Conservation (phyloP, 2,888 invertebrate genomes). For the Mechanitis messenoides region DNA sequence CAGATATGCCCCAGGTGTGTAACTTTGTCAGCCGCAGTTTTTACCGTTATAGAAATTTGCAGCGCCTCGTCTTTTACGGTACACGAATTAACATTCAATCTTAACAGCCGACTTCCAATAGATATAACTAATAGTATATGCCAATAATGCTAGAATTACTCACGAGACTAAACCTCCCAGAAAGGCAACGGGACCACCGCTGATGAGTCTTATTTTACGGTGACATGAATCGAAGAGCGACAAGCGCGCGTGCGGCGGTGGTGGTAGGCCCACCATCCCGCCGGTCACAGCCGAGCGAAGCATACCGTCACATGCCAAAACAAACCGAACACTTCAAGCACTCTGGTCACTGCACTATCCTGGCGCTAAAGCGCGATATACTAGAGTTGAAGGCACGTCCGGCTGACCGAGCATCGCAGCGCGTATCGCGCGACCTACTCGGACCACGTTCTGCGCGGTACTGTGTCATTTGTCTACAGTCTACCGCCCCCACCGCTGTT, state of each 20-base stretch:
- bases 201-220: constrained; percentile 82
- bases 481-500: constrained; percentile 30
- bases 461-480: constrained; percentile 53
- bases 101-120: constrained; percentile 3
- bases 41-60: constrained; percentile 27
- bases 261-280: constrained; percentile 58
- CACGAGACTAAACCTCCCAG: constrained; percentile 84
- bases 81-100: constrained; percentile 7
- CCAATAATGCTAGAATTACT: constrained; percentile 48
- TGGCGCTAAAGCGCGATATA: constrained; percentile 48
- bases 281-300: constrained; percentile 69
- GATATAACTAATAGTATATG: background rate
- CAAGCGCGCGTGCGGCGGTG: constrained; percentile 73
- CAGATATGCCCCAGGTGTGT: background rate
- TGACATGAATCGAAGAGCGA: constrained; percentile 84
- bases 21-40: constrained; percentile 9
- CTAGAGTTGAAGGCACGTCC: constrained; percentile 58
- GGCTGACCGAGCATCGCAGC: constrained; percentile 77
- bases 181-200: constrained; percentile 80
- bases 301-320: constrained; percentile 42
- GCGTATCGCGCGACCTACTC: constrained; percentile 61
- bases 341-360: constrained; percentile 43
- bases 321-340: constrained; percentile 16
- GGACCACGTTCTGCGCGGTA: constrained; percentile 67
- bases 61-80: constrained; percentile 7